Evolutionary conservation across 2,888 invertebrate species (phyloP).

Genomic region (Andrena flavipes): DNA sequence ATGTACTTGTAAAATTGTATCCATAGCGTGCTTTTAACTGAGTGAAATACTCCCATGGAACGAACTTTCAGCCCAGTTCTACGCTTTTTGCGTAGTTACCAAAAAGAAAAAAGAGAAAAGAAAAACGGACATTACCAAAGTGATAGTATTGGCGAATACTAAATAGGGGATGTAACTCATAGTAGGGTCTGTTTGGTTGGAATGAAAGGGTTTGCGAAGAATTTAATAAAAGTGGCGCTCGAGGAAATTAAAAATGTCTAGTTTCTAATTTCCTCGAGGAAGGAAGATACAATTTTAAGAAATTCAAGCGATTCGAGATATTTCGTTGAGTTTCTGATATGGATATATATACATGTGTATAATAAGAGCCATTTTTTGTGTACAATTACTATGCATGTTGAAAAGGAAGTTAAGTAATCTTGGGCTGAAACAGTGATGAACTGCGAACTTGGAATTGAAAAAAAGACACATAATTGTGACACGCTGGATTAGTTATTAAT

Average conservation of each 20-base stretch:
- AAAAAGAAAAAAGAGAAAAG: neutral
- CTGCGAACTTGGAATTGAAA: constrained; percentile 53
- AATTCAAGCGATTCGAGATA: constrained; percentile 9
- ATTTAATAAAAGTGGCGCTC: constrained; percentile 13
- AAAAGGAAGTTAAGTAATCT: constrained; percentile 49
- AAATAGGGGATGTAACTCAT: constrained; percentile 13
- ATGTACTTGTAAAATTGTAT: constrained; percentile 7
- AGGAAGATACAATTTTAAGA: neutral
- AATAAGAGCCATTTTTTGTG: constrained; percentile 47
- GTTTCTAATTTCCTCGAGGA: no score
- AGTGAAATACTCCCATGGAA: constrained; percentile 42
- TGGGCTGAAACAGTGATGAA: constrained; percentile 52
- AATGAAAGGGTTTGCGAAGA: constrained; percentile 21
- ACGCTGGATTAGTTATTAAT: constrained; percentile 41
- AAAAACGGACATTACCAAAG: constrained; percentile 53
- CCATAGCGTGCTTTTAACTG: constrained; percentile 29
- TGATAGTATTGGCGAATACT: constrained; percentile 57
- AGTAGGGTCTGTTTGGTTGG: constrained; percentile 20
- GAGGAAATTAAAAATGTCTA: neutral
- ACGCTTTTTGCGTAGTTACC: constrained; percentile 57
- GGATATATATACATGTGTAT: neutral
- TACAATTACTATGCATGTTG: constrained; percentile 43
- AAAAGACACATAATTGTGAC: constrained; percentile 35
- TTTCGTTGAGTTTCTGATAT: constrained; percentile 23
- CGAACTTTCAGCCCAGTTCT: constrained; percentile 50